Evolutionary conservation across 2,113 vertebrate genomes (phyloP).

Genomic region (Picathartes gymnocephalus): DNA sequence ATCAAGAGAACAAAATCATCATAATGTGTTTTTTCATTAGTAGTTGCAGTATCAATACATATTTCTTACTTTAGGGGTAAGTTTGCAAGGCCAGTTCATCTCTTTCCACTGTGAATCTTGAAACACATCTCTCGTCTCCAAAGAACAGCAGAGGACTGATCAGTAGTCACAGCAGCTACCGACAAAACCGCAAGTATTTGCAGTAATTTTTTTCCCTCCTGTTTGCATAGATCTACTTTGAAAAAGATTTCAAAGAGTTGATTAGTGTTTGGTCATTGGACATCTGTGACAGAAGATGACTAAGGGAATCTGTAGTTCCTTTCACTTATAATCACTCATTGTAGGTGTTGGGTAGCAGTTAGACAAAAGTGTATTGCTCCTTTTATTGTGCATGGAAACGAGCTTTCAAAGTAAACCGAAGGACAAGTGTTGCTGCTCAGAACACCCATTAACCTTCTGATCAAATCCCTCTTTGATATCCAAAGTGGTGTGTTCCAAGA

Average conservation of each 20-base stretch:
- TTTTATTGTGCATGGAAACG: slow-evolving; percentile 1
- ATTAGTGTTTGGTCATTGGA: slow-evolving; percentile 33
- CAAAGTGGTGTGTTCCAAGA: slow-evolving; percentile 2
- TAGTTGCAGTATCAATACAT: background rate
- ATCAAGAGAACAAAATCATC: background rate
- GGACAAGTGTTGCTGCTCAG: background rate
- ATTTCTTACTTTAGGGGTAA: background rate
- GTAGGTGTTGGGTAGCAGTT: slow-evolving; percentile 6
- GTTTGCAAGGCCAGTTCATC: background rate
- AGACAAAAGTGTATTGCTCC: slow-evolving; percentile 43
- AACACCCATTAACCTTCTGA: slow-evolving; percentile 2
- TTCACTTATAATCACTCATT: slow-evolving; percentile 38
- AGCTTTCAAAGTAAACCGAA: slow-evolving; percentile 14
- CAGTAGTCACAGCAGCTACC: slow-evolving; percentile 46
- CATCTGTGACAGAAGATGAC: slow-evolving; percentile 56
- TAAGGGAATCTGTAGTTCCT: slow-evolving; percentile 54
- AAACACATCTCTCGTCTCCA: background rate
- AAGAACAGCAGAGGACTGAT: slow-evolving; percentile 28
- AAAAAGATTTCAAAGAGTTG: slow-evolving; percentile 25
- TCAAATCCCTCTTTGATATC: slow-evolving; percentile 43
- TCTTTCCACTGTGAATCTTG: background rate
- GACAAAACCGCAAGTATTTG: background rate
- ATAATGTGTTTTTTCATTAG: background rate
- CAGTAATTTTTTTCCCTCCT: background rate
- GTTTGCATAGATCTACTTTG: background rate